These are phyloP conservation scores for Phyllotreta cruciferae DNA, from an alignment of 2,888 invertebrate species.

Conservation along the genomic window DNA sequence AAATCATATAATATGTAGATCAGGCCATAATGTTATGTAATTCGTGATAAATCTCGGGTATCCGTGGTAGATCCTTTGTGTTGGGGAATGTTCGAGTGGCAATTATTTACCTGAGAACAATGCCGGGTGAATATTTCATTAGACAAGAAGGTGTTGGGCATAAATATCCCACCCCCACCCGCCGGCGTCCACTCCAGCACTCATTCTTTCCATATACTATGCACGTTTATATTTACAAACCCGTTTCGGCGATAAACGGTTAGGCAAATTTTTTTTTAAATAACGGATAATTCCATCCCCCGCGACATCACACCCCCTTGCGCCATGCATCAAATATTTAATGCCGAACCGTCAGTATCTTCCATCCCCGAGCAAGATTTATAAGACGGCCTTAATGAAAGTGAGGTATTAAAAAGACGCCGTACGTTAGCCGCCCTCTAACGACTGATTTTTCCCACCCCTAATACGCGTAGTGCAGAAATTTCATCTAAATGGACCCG, in stretches of 20 bases:
- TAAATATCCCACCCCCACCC: constrained; percentile 44
- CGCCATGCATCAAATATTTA: constrained; percentile 16
- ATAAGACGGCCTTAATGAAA: constrained; percentile 59
- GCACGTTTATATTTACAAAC: constrained; percentile 10
- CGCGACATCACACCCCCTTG: too few relatives aligned
- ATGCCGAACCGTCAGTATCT: constrained; percentile 5
- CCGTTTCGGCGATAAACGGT: neutral
- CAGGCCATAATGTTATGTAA: constrained; percentile 46
- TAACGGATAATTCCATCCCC: too few relatives aligned
- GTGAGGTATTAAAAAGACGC: constrained; percentile 59
- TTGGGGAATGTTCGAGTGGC: constrained; percentile 50
- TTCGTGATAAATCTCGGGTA: constrained; percentile 49
- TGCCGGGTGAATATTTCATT: constrained; percentile 51
- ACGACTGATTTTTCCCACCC: constrained; percentile 49
- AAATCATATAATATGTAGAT: constrained; percentile 44
- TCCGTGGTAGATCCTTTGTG: constrained; percentile 48
- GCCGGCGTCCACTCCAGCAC: constrained; percentile 1
- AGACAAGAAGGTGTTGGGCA: constrained; percentile 46
- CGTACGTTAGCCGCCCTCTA: constrained; percentile 51
- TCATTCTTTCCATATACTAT: constrained; percentile 16
- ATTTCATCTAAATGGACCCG: too few relatives aligned
- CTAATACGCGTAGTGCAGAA: neutral
- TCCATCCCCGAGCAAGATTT: constrained; percentile 52
- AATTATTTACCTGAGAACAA: constrained; percentile 51
- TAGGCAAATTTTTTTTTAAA: too few relatives aligned